A percentile compares a stretch with the other conserved stretches of the same genome.
Evolutionary conservation across 2,888 invertebrate genomes (phyloP).

Genomic region (Leptura quadrifasciata): DNA sequence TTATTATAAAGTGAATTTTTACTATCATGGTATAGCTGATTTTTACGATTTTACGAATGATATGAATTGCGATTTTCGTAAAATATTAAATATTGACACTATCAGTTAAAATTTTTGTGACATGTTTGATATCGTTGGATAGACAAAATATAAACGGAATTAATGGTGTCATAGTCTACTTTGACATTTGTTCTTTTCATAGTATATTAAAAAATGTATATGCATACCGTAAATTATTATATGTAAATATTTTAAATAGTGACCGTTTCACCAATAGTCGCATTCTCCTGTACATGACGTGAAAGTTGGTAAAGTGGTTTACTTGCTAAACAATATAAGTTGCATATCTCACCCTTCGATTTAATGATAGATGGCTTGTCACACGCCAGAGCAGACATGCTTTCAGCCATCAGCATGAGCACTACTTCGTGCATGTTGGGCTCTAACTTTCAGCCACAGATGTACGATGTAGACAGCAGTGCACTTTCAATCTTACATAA

Average conservation of each 20-base stretch:
- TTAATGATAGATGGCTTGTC: constrained; percentile 33
- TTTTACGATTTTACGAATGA: no score
- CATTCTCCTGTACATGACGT: neutral
- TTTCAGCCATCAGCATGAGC: constrained; percentile 11
- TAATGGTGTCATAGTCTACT: no score
- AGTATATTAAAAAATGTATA: no score
- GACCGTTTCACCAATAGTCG: neutral
- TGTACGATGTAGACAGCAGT: constrained; percentile 6
- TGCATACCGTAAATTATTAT: no score
- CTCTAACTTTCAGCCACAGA: constrained; percentile 11
- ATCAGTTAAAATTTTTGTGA: no score
- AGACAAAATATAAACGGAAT: no score
- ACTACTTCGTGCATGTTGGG: constrained; percentile 4
- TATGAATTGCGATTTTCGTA: no score
- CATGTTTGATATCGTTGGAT: no score
- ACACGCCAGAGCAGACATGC: constrained; percentile 17
- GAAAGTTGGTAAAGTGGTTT: constrained; percentile 6
- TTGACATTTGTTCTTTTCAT: no score
- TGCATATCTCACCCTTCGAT: constrained; percentile 13
- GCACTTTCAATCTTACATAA: neutral
- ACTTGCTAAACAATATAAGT: constrained; percentile 24
- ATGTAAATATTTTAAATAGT: neutral
- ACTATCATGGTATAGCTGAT: no score
- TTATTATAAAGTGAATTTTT: no score
- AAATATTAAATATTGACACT: no score